Percentiles rank a stretch among this genome's conserved stretches.
These are phyloP conservation scores for Uloborus diversus DNA, from an alignment of 1,140 invertebrate genomes.

Conservation along the genomic window DNA sequence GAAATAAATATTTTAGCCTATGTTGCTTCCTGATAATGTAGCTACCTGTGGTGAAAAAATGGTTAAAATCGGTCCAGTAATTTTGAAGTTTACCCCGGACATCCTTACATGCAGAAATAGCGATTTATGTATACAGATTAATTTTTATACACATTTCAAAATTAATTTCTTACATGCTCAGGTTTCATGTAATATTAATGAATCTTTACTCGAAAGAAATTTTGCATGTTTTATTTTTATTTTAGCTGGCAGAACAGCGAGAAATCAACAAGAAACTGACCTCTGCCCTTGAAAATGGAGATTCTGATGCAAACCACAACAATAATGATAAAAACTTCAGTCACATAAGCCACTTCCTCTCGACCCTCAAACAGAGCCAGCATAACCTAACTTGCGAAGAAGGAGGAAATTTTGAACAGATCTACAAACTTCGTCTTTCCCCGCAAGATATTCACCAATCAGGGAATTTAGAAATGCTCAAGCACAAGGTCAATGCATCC, in stretches of 20 bases:
- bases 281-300: constrained; percentile 23
- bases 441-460: constrained; percentile 24
- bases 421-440: constrained; percentile 41
- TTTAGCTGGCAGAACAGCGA: constrained; percentile 42
- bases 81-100: too few relatives aligned
- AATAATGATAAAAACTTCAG: constrained; percentile 46
- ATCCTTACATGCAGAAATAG: too few relatives aligned
- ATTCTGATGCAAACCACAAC: constrained; percentile 52
- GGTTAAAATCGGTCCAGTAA: too few relatives aligned
- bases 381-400: constrained; percentile 35
- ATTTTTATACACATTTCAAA: too few relatives aligned
- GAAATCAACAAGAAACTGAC: constrained; percentile 48
- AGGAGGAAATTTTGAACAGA: constrained; percentile 47
- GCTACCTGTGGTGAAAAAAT: too few relatives aligned
- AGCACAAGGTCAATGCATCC: constrained; percentile 37
- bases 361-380: constrained; percentile 44
- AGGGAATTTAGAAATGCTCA: constrained; percentile 28
- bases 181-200: too few relatives aligned
- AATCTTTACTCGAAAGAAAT: too few relatives aligned
- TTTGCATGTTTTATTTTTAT: neutral
- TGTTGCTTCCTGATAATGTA: too few relatives aligned
- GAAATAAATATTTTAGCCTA: too few relatives aligned
- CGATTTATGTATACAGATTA: too few relatives aligned
- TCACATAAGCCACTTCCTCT: constrained; percentile 45
- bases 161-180: too few relatives aligned